Base-by-base conservation (phyloP, 2,888 invertebrate species). In the Furcula furcula region DNA sequence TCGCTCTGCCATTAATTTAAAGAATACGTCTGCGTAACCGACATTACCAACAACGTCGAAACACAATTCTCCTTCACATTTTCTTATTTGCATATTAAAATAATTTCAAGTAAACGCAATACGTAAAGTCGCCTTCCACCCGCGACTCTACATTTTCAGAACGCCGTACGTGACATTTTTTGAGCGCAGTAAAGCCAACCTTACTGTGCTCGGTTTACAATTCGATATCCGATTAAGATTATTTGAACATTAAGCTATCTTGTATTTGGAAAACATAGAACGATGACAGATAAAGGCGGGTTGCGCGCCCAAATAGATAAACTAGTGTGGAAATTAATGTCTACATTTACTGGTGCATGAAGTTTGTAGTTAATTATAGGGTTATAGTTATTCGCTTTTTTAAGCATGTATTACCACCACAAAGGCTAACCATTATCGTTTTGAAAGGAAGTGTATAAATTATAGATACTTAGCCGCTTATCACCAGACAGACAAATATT, bases 291-390 rank as follows among this genome's bases (percentile, higher is more conserved):
- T 88, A 88, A 88, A 88, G 82, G 84, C 86, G 82, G 82, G 76
- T 75, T 83, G 86, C 76, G 82, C 75, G 80, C 86, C 87, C 87
- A 87, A 87, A 87, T 85, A 86, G 87, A 87, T 87, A 88, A 85
- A 87, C 78, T 87, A 85, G 87, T 86, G 87, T 87, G 84, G 84
- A 88, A 88, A 89, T 88, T 87, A 89, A 88, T 88, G 89, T 86
- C 84, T 86, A 84, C 83, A 88, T 88, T 88, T 85, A 88, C 87
- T 87, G 85, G 87, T 86, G 89, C 89, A 88, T 88, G 88, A 88
- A 88, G 87, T 80, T 81, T 65, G 80, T 81, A 80, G 78, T 87
- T 88, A 88, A 88, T 87, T 87, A 83, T 84, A 85, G 79, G 82
- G 81, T 81, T 83, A 83, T 83, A 80, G 80, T 72, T 83, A 79